A percentile compares a stretch with the other conserved stretches of the same genome.
These are phyloP conservation scores for Hirudinaria manillensis DNA, from an alignment of 2,888 invertebrate genomes.

Conservation along the genomic window DNA sequence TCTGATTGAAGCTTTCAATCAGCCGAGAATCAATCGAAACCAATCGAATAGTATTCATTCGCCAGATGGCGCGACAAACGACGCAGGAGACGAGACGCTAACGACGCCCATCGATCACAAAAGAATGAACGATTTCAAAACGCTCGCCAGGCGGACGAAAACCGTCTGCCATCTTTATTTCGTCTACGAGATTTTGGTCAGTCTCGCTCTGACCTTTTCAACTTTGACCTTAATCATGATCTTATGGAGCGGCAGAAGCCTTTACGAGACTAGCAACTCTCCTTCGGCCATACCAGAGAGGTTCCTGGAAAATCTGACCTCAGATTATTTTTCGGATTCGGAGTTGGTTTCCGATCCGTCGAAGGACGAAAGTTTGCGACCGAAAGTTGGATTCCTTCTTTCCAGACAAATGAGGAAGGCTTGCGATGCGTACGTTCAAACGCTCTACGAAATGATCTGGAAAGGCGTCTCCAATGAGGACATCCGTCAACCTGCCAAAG, in stretches of 20 bases:
- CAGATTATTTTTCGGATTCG: no score
- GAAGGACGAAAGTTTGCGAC: no score
- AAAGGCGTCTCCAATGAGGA: background rate
- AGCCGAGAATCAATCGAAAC: background rate
- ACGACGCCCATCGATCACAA: background rate
- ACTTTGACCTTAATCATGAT: slow-evolving; percentile 6
- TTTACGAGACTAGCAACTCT: background rate
- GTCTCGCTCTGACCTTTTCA: background rate
- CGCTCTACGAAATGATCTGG: background rate
- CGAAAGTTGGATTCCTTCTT: background rate
- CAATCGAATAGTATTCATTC: background rate
- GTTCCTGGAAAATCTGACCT: no score
- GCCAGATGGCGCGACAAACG: no score
- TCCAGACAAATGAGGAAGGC: background rate
- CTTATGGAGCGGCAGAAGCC: background rate
- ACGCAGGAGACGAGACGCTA: no score
- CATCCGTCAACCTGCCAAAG: background rate
- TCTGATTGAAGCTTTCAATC: background rate
- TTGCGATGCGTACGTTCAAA: background rate
- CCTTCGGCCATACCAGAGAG: no score
- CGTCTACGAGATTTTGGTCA: background rate
- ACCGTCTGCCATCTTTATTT: background rate
- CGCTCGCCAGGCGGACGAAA: slow-evolving; percentile 3
- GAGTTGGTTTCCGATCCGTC: no score
- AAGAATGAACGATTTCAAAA: background rate